phyloP scores from a whole-genome alignment of 2,797 vertebrate species.

The Xiphorhynchus erythropygius region DNA sequence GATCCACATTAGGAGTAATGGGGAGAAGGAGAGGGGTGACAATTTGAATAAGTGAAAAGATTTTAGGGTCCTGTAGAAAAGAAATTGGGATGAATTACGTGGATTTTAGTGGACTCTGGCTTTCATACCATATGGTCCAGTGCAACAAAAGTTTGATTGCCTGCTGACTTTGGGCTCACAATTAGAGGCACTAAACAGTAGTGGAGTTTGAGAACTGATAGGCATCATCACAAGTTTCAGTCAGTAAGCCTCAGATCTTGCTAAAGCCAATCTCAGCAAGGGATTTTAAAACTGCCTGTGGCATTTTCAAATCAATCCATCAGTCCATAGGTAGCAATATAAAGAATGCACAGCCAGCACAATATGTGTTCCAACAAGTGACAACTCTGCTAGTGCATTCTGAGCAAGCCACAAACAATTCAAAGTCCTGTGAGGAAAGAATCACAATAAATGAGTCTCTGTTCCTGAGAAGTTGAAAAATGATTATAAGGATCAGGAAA shows the following conservation, averaged over 20 bases:
- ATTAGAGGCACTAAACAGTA: background rate
- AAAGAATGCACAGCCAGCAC: constrained; percentile 18
- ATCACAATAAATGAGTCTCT: background rate
- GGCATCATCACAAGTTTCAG: constrained; percentile 6
- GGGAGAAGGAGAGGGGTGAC: background rate
- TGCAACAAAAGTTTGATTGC: background rate
- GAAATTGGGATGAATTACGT: background rate
- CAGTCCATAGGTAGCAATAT: constrained; percentile 19
- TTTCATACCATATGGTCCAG: background rate
- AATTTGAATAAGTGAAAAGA: background rate
- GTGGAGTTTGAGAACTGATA: background rate
- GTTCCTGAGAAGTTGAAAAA: background rate
- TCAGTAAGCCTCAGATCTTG: background rate
- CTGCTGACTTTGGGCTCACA: background rate
- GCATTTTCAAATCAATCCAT: constrained; percentile 52
- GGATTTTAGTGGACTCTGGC: background rate
- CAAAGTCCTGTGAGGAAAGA: background rate
- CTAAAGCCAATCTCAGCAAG: constrained; percentile 3
- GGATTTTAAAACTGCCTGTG: constrained; percentile 42
- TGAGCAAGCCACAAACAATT: constrained; percentile 2
- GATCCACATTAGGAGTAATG: background rate
- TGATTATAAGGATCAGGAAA: background rate
- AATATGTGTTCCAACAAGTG: background rate
- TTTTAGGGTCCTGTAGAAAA: background rate
- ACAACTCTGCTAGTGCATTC: background rate